phyloP scores from a whole-genome alignment of 2,113 vertebrate species.

The Scortum barcoo region DNA sequence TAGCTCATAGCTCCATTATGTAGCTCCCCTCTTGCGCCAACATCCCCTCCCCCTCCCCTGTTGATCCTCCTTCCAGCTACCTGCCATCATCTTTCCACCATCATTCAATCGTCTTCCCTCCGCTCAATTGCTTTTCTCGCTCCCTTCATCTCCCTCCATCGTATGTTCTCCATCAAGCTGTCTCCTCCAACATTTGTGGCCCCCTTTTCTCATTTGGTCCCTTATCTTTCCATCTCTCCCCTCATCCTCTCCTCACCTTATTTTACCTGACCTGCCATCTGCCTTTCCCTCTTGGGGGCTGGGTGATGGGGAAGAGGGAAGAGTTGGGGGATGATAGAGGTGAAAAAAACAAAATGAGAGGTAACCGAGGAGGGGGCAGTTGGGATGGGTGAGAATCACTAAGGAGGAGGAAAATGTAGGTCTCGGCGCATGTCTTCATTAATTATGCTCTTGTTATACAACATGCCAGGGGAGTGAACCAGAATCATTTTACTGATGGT shows the following conservation, averaged over 20 bases:
- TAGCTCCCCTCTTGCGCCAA: neutral
- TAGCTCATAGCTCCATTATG: neutral
- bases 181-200: neutral
- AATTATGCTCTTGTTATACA: slow-evolving; percentile 53
- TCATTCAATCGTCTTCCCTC: slow-evolving; percentile 31
- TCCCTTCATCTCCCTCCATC: neutral
- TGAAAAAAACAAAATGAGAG: neutral
- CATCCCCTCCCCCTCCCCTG: slow-evolving; percentile 18
- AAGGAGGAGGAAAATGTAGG: slow-evolving; percentile 51
- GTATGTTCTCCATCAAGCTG: neutral
- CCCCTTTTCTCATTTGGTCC: slow-evolving; percentile 3
- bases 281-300: slow-evolving; percentile 50
- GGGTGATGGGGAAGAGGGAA: slow-evolving; percentile 5
- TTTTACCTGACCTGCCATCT: slow-evolving; percentile 69
- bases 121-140: neutral
- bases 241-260: slow-evolving; percentile 39
- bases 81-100: slow-evolving; percentile 12
- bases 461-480: slow-evolving; percentile 40
- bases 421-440: slow-evolving; percentile 56
- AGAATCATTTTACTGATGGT: slow-evolving; percentile 37
- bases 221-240: neutral
- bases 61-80: slow-evolving; percentile 30
- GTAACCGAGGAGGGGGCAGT: slow-evolving; percentile 4
- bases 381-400: slow-evolving; percentile 12
- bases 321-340: slow-evolving; percentile 25